Percentiles rank a stretch among this genome's conserved stretches.
phyloP scores from a whole-genome alignment of 2,113 vertebrate species.

The Hippocampus mohnikei region DNA sequence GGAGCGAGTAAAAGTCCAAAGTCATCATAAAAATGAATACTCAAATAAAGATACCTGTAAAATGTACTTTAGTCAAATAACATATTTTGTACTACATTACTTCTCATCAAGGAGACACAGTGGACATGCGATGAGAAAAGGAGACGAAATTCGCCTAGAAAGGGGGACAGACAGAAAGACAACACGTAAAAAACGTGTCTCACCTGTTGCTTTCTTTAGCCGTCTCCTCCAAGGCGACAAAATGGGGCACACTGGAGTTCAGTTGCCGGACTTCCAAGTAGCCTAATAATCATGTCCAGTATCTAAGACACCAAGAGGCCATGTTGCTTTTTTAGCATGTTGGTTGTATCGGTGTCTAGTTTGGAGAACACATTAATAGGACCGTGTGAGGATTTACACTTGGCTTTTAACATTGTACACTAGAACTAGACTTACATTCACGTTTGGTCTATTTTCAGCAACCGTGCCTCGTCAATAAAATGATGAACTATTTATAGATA shows the following conservation, averaged over 20 bases:
- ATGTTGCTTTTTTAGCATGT: constrained; percentile 4
- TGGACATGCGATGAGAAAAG: too few species aligned
- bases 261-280: constrained; percentile 9
- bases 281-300: background rate
- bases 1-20: too few species aligned
- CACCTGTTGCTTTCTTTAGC: constrained; percentile 53
- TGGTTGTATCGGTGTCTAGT: background rate
- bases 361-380: constrained; percentile 6
- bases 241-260: background rate
- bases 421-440: background rate
- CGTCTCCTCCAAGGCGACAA: constrained; percentile 40
- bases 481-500: background rate
- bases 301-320: background rate
- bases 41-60: too few species aligned
- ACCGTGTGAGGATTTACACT: constrained; percentile 6
- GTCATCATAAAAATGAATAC: too few species aligned
- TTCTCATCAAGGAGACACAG: too few species aligned
- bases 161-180: background rate
- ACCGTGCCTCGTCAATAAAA: background rate
- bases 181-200: background rate
- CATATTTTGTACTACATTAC: too few species aligned
- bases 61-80: too few species aligned
- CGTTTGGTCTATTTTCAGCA: constrained; percentile 1
- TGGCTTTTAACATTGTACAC: constrained; percentile 7
- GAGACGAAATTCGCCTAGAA: too few species aligned